These are phyloP conservation scores for Drosophila guanche DNA, from an alignment of 1,140 invertebrate genomes.

Conservation along the genomic window DNA sequence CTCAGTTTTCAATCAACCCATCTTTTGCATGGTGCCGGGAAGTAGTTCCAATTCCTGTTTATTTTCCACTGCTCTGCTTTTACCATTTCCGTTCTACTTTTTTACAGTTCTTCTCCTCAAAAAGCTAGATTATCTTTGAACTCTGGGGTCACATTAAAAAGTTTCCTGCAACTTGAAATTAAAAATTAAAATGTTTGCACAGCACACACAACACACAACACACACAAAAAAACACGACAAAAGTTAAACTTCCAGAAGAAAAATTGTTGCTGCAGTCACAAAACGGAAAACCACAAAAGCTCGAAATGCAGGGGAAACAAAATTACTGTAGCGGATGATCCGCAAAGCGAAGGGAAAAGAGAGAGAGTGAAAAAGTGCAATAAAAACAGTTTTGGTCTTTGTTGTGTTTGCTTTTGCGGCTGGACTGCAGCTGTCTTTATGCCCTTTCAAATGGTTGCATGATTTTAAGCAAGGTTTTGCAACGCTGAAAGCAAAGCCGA, in stretches of 20 bases:
- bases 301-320: background rate
- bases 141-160: slow-evolving; percentile 5
- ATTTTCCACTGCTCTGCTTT: background rate
- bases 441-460: too few species aligned
- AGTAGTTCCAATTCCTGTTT: too few species aligned
- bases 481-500: too few species aligned
- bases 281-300: slow-evolving; percentile 26
- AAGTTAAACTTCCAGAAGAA: too few species aligned
- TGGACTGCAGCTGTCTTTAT: slow-evolving; percentile 28
- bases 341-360: background rate
- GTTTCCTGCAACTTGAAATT: slow-evolving; percentile 13
- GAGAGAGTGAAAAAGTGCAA: too few species aligned
- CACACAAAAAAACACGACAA: background rate
- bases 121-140: slow-evolving; percentile 2
- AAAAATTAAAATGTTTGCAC: slow-evolving; percentile 24
- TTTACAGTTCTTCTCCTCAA: slow-evolving; percentile 4
- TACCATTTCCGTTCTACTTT: background rate
- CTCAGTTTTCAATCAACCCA: too few species aligned
- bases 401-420: slow-evolving; percentile 9
- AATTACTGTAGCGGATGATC: slow-evolving; percentile 4
- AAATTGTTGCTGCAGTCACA: slow-evolving; percentile 23
- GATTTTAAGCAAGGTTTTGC: too few species aligned
- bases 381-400: too few species aligned
- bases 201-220: background rate
- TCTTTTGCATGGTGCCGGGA: too few species aligned